These are phyloP conservation scores for Sycophila sp. DNA, from an alignment of 1,140 invertebrate species.

Conservation along the genomic window DNA sequence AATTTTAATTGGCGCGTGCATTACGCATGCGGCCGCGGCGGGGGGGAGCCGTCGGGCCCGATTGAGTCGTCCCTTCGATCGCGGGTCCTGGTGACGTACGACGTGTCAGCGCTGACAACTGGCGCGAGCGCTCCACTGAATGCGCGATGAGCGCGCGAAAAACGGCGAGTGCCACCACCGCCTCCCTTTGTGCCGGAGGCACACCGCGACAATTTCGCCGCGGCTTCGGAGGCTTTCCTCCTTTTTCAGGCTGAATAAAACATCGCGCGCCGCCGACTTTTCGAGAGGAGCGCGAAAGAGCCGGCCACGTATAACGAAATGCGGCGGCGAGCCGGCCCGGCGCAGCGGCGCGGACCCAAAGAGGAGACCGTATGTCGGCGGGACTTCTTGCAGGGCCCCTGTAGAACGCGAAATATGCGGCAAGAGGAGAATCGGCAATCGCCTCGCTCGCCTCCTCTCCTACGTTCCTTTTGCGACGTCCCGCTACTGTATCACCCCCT, in stretches of 20 bases:
- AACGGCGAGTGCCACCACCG: too few relatives aligned
- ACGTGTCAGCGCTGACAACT: constrained; percentile 68
- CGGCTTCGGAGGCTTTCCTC: background rate
- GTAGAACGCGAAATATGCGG: constrained; percentile 56
- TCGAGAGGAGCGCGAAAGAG: constrained; percentile 29
- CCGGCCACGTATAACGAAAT: background rate
- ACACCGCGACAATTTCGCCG: too few relatives aligned
- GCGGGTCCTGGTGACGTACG: constrained; percentile 62
- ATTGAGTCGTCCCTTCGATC: constrained; percentile 61
- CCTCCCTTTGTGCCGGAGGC: too few relatives aligned
- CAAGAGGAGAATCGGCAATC: constrained; percentile 49
- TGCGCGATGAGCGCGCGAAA: constrained; percentile 65
- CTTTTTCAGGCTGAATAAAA: constrained; percentile 14
- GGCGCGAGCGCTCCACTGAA: constrained; percentile 64
- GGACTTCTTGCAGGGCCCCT: constrained; percentile 39
- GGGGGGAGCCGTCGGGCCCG: constrained; percentile 37
- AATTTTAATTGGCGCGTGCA: constrained; percentile 24
- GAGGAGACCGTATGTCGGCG: constrained; percentile 45
- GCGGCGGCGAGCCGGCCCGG: constrained; percentile 5
- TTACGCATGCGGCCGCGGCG: too few relatives aligned
- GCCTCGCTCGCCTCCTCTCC: background rate
- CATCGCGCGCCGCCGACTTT: background rate
- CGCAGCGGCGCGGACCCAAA: constrained; percentile 32
- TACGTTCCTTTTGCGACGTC: constrained; percentile 22
- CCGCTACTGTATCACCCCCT: constrained; percentile 38